A percentile compares a stretch with the other conserved stretches of the same genome.
These are phyloP conservation scores for Hyla sarda DNA, from an alignment of 2,113 vertebrate species.

Conservation along the genomic window DNA sequence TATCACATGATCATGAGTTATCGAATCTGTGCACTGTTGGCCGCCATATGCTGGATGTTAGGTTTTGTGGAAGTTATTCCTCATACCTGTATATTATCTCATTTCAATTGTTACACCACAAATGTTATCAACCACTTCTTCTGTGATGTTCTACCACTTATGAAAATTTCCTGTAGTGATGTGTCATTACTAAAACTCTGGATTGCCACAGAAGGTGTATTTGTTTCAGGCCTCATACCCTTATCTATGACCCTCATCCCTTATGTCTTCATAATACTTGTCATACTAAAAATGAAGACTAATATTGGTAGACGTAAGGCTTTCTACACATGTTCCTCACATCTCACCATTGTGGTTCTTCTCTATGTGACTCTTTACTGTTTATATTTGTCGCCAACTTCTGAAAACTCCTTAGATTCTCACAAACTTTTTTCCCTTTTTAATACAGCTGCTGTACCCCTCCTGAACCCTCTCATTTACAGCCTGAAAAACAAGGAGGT, in stretches of 20 bases:
- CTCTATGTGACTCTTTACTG: constrained; percentile 52
- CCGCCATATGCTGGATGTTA: constrained; percentile 62
- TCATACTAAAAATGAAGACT: constrained; percentile 24
- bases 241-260: constrained; percentile 38
- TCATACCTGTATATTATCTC: constrained; percentile 57
- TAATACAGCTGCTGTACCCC: constrained; percentile 57
- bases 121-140: constrained; percentile 55
- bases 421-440: constrained; percentile 58
- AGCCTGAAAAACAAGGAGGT: constrained; percentile 63
- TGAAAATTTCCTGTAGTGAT: constrained; percentile 52
- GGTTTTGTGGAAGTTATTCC: constrained; percentile 64
- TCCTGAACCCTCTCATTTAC: constrained; percentile 60
- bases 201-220: constrained; percentile 21
- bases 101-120: constrained; percentile 39
- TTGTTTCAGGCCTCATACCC: constrained; percentile 30
- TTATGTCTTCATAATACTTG: neutral
- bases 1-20: constrained; percentile 40
- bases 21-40: constrained; percentile 53
- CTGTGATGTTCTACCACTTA: constrained; percentile 52
- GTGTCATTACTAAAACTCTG: constrained; percentile 30
- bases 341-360: constrained; percentile 46
- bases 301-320: constrained; percentile 10
- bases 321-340: constrained; percentile 51
- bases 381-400: constrained; percentile 26
- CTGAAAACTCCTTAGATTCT: constrained; percentile 20